Percentiles rank a stretch among this genome's conserved stretches.
Evolutionary conservation across 2,888 invertebrate genomes (phyloP).

Genomic region (Alsophila aescularia): DNA sequence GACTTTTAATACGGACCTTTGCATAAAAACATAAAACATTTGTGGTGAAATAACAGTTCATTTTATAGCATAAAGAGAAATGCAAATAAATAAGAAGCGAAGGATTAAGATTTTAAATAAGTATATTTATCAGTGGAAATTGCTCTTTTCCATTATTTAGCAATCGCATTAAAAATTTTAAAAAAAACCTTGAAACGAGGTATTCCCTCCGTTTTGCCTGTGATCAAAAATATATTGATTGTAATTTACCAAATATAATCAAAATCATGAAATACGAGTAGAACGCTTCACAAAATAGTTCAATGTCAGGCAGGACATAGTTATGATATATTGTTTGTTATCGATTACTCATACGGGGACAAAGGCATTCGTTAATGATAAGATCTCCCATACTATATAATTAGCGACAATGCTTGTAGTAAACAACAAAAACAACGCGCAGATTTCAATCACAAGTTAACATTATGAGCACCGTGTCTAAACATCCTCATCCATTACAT

Average conservation of each 20-base stretch:
- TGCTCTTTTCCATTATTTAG: too few species aligned
- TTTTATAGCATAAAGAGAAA: too few species aligned
- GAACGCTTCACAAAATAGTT: not conserved
- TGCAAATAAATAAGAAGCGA: too few species aligned
- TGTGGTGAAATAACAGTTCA: not conserved
- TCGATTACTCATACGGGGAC: slow-evolving; percentile 27
- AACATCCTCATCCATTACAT: slow-evolving; percentile 32
- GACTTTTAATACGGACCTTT: not conserved
- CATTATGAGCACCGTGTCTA: slow-evolving; percentile 15
- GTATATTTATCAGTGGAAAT: too few species aligned
- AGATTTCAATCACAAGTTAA: slow-evolving; percentile 15
- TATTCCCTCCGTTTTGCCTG: too few species aligned
- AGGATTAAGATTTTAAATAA: too few species aligned
- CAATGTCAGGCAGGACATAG: not conserved
- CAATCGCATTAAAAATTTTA: too few species aligned
- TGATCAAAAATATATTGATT: too few species aligned
- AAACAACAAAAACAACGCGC: slow-evolving; percentile 25
- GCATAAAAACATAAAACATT: not conserved
- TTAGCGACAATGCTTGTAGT: slow-evolving; percentile 16
- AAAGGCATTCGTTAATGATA: slow-evolving; percentile 29
- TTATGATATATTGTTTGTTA: not conserved
- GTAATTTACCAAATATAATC: too few species aligned
- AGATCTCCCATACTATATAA: slow-evolving; percentile 32
- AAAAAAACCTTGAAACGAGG: too few species aligned
- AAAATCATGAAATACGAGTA: too few species aligned